A percentile compares a stretch with the other conserved stretches of the same genome.
These are phyloP conservation scores for Parasteatoda tepidariorum DNA, from an alignment of 1,140 invertebrate species.

Conservation along the genomic window DNA sequence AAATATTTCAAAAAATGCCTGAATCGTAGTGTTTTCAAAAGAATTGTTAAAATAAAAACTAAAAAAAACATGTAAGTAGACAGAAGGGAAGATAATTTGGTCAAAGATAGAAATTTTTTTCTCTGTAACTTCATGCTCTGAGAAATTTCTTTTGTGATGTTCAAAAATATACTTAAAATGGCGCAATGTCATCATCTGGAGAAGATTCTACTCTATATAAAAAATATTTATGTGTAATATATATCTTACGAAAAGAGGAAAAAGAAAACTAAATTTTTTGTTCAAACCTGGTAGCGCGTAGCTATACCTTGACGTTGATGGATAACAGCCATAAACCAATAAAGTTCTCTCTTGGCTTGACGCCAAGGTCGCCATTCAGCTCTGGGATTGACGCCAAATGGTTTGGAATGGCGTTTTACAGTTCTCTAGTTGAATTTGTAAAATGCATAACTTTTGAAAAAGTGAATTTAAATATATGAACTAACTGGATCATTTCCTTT, in stretches of 20 bases:
- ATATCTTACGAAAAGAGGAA: slow-evolving; percentile 43
- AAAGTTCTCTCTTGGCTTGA: slow-evolving; percentile 55
- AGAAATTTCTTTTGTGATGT: slow-evolving; percentile 48
- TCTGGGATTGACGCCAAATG: slow-evolving; percentile 57
- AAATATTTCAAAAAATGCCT: background rate
- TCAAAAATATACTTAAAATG: slow-evolving; percentile 59
- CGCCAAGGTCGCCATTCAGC: slow-evolving; percentile 53
- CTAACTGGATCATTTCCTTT: background rate
- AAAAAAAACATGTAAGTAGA: slow-evolving; percentile 47
- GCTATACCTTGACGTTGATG: slow-evolving; percentile 59
- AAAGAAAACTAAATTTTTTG: slow-evolving; percentile 46
- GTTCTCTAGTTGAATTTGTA: slow-evolving; percentile 5
- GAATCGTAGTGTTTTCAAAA: slow-evolving; percentile 18
- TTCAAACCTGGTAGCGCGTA: slow-evolving; percentile 44
- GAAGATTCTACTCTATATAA: slow-evolving; percentile 49
- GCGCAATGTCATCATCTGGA: slow-evolving; percentile 52
- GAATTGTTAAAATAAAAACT: background rate
- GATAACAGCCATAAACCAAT: slow-evolving; percentile 60
- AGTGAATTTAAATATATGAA: slow-evolving; percentile 32
- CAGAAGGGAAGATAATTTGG: slow-evolving; percentile 54
- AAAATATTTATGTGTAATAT: slow-evolving; percentile 59
- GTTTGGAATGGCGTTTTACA: slow-evolving; percentile 23
- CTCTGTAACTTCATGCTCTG: slow-evolving; percentile 20
- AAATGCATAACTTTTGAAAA: background rate
- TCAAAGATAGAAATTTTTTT: slow-evolving; percentile 50